These are phyloP conservation scores for Brachionus asplanchnoidis DNA, from an alignment of 1,140 invertebrate genomes.

Conservation along the genomic window DNA sequence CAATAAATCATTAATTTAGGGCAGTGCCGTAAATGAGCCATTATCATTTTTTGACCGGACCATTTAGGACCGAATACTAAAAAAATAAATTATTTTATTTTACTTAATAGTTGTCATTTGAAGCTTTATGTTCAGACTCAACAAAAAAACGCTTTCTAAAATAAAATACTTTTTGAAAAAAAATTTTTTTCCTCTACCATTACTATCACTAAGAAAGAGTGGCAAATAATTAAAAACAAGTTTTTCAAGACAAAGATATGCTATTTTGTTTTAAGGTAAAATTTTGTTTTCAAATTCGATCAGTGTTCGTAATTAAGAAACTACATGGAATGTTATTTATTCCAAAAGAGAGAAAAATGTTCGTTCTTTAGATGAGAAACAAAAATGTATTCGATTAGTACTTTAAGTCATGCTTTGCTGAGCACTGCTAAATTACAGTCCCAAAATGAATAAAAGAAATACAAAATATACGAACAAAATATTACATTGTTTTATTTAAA, in stretches of 20 bases:
- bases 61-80: neutral
- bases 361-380: neutral
- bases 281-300: neutral
- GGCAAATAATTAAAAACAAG: neutral
- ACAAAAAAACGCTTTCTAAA: neutral
- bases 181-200: neutral
- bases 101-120: neutral
- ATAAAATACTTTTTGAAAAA: neutral
- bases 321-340: neutral
- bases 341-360: neutral
- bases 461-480: neutral
- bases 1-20: neutral
- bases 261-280: neutral
- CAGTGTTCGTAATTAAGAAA: neutral
- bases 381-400: neutral
- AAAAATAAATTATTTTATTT: neutral
- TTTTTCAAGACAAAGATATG: neutral
- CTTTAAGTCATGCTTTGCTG: neutral
- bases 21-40: neutral
- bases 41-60: neutral
- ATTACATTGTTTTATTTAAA: neutral
- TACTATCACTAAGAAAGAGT: neutral
- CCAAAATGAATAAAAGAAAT: neutral
- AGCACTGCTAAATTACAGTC: neutral
- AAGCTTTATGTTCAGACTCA: neutral